A percentile compares a stretch with the other conserved stretches of the same genome.
These are phyloP conservation scores for Dendronephthya gigantea DNA, from an alignment of 64 coral and sea anemone genomes.

Conservation along the genomic window DNA sequence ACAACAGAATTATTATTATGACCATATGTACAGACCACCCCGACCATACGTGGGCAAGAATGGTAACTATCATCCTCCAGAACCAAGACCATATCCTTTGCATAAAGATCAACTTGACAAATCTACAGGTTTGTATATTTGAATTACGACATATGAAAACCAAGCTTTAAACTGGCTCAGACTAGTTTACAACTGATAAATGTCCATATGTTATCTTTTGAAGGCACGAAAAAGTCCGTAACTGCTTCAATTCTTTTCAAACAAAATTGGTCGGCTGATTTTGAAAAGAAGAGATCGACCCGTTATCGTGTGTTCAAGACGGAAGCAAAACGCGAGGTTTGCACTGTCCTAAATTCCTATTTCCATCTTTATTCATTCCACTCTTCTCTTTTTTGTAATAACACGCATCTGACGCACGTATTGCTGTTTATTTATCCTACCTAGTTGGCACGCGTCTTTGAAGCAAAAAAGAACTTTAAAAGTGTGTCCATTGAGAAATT, in stretches of 20 bases:
- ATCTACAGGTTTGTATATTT: background rate
- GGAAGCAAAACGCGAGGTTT: slow-evolving; percentile 77
- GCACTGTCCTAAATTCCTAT: background rate
- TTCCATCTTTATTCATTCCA: background rate
- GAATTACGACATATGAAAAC: too few species aligned
- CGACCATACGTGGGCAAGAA: background rate
- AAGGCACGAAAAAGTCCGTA: slow-evolving; percentile 62
- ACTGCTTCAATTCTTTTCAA: slow-evolving; percentile 85
- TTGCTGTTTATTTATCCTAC: background rate
- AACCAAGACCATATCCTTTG: background rate
- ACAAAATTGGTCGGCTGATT: slow-evolving; percentile 79
- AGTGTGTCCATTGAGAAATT: background rate
- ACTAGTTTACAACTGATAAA: background rate
- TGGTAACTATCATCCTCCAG: background rate
- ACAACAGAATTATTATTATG: background rate
- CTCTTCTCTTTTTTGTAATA: background rate
- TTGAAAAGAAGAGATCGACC: slow-evolving; percentile 45
- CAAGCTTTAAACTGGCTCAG: too few species aligned
- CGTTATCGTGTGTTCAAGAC: slow-evolving; percentile 74
- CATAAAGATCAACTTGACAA: background rate
- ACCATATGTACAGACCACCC: background rate
- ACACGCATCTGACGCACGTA: background rate
- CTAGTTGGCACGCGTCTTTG: background rate
- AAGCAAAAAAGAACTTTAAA: background rate
- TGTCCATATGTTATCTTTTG: background rate